Evolutionary conservation across 1,140 invertebrate species (phyloP).

Genomic region (Hypsibius dujardini): DNA sequence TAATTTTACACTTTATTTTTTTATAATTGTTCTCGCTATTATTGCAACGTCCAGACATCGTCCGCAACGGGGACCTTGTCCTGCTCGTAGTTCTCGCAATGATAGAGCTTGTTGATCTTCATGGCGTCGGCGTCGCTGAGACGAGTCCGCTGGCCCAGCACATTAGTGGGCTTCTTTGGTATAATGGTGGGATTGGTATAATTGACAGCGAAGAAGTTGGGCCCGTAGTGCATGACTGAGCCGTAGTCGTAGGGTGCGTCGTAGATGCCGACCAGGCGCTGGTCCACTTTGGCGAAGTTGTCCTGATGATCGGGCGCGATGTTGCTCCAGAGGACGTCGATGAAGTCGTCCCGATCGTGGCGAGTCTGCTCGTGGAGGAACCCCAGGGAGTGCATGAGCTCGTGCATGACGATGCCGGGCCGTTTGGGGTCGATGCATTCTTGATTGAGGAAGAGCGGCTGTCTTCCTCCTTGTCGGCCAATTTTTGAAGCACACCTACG

Average conservation of each 20-base stretch:
- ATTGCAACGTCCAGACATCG: no score
- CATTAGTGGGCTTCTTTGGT: conserved; percentile 20
- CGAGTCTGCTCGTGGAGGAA: conserved; percentile 30
- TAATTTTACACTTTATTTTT: background rate
- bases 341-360: conserved; percentile 28
- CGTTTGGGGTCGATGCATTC: conserved; percentile 18
- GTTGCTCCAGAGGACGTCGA: conserved; percentile 26
- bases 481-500: conserved; percentile 16
- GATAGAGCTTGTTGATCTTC: conserved; percentile 10
- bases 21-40: background rate
- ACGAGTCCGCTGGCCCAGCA: background rate
- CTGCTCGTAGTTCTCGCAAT: background rate
- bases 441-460: conserved; percentile 17
- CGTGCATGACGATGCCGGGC: conserved; percentile 28
- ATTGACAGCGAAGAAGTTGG: conserved; percentile 24
- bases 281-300: conserved; percentile 25
- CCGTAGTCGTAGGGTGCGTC: conserved; percentile 25
- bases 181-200: conserved; percentile 20
- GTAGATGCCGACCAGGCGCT: conserved; percentile 22
- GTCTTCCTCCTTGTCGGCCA: conserved; percentile 13
- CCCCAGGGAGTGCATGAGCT: conserved; percentile 34
- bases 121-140: conserved; percentile 8
- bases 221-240: conserved; percentile 25
- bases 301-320: conserved; percentile 22
- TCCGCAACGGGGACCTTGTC: no score